A percentile compares a stretch with the other conserved stretches of the same genome.
phyloP scores from a whole-genome alignment of 2,113 vertebrate species.

The Ia io region DNA sequence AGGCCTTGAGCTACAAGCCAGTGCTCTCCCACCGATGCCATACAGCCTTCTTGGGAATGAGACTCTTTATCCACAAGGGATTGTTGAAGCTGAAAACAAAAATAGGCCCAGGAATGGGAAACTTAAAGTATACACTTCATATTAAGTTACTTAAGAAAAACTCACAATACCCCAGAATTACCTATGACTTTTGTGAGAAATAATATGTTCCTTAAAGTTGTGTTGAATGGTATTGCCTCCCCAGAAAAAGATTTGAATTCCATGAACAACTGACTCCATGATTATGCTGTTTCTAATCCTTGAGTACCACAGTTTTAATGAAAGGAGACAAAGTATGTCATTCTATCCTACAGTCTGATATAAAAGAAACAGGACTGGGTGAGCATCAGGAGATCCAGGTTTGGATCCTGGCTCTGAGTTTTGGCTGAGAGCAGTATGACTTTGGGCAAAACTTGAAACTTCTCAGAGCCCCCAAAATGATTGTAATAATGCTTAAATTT shows the following conservation, averaged over 20 bases:
- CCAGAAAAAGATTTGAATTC: neutral
- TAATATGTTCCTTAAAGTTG: neutral
- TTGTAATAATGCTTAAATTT: neutral
- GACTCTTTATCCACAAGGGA: neutral
- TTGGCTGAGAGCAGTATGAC: neutral
- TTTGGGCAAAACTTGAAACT: neutral
- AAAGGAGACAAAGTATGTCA: neutral
- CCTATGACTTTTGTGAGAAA: neutral
- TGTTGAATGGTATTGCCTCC: neutral
- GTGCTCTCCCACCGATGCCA: neutral
- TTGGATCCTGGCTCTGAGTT: neutral
- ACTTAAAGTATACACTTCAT: neutral
- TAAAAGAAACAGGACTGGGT: neutral
- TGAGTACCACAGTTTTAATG: neutral
- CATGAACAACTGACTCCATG: neutral
- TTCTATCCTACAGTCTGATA: rapidly evolving
- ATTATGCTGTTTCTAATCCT: neutral
- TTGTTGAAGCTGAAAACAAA: neutral
- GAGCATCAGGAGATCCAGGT: rapidly evolving
- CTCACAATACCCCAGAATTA: neutral
- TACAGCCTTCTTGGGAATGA: neutral
- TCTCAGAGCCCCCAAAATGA: neutral
- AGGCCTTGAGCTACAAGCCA: neutral
- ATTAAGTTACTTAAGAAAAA: neutral
- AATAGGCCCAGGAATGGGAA: neutral